Evolutionary conservation across 1,140 invertebrate species (phyloP), one percentile per base, ranked within the genome.

Genomic region (Pogonomyrmex californicus): DNA sequence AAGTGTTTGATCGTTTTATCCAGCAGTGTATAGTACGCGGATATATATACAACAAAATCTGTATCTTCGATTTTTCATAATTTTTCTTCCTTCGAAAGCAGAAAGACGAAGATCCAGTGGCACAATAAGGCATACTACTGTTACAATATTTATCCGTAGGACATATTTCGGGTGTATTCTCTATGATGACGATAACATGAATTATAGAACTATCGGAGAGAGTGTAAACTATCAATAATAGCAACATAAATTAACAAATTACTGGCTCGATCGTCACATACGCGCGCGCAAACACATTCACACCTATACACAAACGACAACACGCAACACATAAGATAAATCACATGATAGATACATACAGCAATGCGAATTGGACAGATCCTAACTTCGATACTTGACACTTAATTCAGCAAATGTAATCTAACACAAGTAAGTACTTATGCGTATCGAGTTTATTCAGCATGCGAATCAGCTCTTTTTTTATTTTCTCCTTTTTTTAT

Each of bases 301-400:
- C 44, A 12, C 23, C 14, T 51, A 62, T 38, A 86, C 79, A 71
- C 36, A 33, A 77, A 87, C 41, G 23, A 51, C 71, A 70, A 90
- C 88, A 87, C 88, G 71, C 86, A 90, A 88, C 86, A 90, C 33
- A 49, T 89, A 89, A 62, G 70, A 90, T 62, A 79, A 87, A 87
- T 63, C 65, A 82, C 82, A 88, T 79, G 68, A 47, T 90, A 91
- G 71, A 90, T 88, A 91, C 81, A 90, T 60, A 88, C 76, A 91
- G 44, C 66, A 86, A 86, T 51, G 65, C 71, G 65, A 91, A 90
- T 85, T 83, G 87, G 73, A 85, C 90, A 88, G 68, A 81, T 54
- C 88, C 87, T 89, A 87, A 47, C 65, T 90, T 85, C 38, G 75
- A 86, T 86, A 85, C 73, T 91, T 92, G 71, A 90, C 75, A 91